Conservation (phyloP, 2,888 invertebrate genomes). For the Nymphalis c-album region DNA sequence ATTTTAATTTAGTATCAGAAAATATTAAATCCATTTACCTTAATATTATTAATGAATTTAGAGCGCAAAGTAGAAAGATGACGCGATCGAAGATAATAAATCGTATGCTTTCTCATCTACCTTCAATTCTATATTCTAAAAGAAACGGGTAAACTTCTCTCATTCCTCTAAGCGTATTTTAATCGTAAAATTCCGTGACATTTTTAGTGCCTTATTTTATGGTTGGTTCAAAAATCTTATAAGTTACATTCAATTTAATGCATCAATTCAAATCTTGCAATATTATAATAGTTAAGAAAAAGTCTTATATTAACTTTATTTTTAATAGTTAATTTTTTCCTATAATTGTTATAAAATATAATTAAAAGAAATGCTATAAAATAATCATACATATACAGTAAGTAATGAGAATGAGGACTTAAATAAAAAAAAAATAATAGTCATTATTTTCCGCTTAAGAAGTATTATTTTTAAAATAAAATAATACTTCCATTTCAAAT, state of each 20-base stretch:
- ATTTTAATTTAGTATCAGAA: no score
- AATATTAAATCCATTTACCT: no score
- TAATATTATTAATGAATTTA: not conserved
- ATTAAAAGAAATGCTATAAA: no score
- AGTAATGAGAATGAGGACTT: no score
- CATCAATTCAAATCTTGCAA: conserved; percentile 11
- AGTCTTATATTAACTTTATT: not conserved
- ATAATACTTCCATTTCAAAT: no score
- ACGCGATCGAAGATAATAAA: not conserved
- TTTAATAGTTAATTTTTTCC: no score
- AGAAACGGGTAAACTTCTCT: not conserved
- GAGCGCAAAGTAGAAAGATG: not conserved
- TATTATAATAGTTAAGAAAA: not conserved
- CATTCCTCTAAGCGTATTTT: conserved; percentile 6
- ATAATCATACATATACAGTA: no score
- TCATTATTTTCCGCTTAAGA: no score
- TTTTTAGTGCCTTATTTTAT: conserved; percentile 16
- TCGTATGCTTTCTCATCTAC: no score
- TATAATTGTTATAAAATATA: no score
- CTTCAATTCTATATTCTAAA: not conserved
- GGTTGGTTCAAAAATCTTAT: conserved; percentile 14
- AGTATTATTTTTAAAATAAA: no score
- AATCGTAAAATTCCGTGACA: conserved; percentile 17
- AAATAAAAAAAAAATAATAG: no score
- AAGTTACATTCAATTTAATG: conserved; percentile 13